Evolutionary conservation across 2,113 vertebrate genomes (phyloP), one percentile per base, ranked within the genome.

Genomic region (Phalacrocorax carbo): DNA sequence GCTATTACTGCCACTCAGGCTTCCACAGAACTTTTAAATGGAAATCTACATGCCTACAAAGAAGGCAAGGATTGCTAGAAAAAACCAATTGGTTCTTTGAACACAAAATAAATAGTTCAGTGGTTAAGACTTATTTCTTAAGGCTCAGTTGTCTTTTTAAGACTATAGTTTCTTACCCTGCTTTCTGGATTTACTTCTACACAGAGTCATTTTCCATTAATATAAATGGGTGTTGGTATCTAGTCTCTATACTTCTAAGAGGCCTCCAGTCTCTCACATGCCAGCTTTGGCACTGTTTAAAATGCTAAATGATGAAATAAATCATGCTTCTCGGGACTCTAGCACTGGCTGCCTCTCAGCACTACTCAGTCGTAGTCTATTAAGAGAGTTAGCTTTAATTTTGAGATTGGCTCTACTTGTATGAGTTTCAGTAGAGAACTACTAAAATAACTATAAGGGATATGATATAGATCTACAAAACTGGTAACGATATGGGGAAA

Each of bases 1-100:
- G 27, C 7, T 61, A 17, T 36, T 76, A 16, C 13, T 88, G 36
- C 19, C 23, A 27, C n/a, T 77, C 10, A 5, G 10, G 38, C 22
- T 77, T 69, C 62, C 81, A 36, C 13, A 65, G 51, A 55, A 55
- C 7, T 16, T 60, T 66, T 21, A 91, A 79, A 71, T 23, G 12
- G 46, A 76, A 76, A 72, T 13, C 44, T 0, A 20, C 2, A 3
- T 0, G 0, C 15, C 30, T 64, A 65, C 36, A 77, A 49, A 11
- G 22, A 32, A n/a, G 20, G 30, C 26, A 77, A 58, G 13, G 18
- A 71, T 19, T 7, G 17, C 19, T 78, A 38, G 5, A 8, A 15
- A 58, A 22, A 16, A 48, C 20, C 34, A 27, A 9, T 1, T 34
- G 20, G 2, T 4, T 51, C 13, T 32, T 79, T 52, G 8, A 70